A percentile compares a stretch with the other conserved stretches of the same genome.
phyloP scores from a whole-genome alignment of 2,888 invertebrate genomes.

The Rhaphigaster nebulosa region DNA sequence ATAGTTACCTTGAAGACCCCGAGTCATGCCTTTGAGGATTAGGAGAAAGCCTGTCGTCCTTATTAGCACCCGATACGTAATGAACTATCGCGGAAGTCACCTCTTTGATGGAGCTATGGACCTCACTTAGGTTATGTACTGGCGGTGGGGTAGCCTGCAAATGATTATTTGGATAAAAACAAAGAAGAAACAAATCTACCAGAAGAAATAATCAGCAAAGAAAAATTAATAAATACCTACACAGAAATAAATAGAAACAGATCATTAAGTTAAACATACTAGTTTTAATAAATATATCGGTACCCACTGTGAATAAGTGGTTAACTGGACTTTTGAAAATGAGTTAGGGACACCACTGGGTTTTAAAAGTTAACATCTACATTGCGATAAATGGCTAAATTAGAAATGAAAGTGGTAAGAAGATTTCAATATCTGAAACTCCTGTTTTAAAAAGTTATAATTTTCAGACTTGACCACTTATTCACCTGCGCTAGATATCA shows the following conservation, averaged over 20 bases:
- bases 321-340: too few species aligned
- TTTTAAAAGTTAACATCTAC: too few species aligned
- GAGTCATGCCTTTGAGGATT: constrained; percentile 67
- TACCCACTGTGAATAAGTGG: too few species aligned
- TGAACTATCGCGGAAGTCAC: constrained; percentile 94
- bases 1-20: constrained; percentile 66
- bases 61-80: constrained; percentile 78
- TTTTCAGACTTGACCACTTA: not conserved
- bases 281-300: too few species aligned
- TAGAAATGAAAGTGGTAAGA: too few species aligned
- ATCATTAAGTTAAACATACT: not conserved
- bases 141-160: constrained; percentile 55
- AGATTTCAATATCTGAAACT: too few species aligned
- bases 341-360: too few species aligned
- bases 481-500: too few species aligned
- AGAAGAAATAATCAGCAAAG: not conserved
- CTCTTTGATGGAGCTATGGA: constrained; percentile 90
- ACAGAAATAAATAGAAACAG: not conserved
- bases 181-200: not conserved
- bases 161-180: not conserved
- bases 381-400: too few species aligned
- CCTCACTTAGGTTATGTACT: constrained; percentile 73
- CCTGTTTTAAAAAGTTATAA: too few species aligned
- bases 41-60: constrained; percentile 67
- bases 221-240: not conserved